phyloP scores from a whole-genome alignment of 2,113 vertebrate genomes.

The Pterocles orientalis region DNA sequence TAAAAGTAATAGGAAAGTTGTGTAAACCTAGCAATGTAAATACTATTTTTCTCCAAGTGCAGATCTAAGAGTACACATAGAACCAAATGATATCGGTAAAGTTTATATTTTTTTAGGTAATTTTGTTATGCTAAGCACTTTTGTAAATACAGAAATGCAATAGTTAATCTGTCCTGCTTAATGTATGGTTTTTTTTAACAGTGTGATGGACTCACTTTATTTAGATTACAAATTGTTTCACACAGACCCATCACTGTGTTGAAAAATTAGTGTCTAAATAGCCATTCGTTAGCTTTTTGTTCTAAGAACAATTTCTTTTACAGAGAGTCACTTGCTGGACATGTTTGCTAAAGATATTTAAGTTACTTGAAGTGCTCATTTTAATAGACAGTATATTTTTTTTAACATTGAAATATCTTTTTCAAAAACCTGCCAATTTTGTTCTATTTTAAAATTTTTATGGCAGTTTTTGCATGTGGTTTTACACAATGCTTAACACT shows the following conservation, averaged over 20 bases:
- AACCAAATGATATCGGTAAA: conserved; percentile 74
- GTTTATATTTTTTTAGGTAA: conserved; percentile 78
- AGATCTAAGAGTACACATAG: conserved; percentile 70
- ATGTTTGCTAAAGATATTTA: conserved; percentile 72
- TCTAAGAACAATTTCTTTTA: conserved; percentile 71
- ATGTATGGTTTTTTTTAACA: conserved; percentile 61
- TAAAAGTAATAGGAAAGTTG: conserved; percentile 52
- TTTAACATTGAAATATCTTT: conserved; percentile 63
- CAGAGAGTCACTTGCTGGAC: conserved; percentile 59
- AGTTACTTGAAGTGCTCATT: conserved; percentile 76
- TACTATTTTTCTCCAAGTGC: conserved; percentile 70
- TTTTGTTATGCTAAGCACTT: conserved; percentile 79
- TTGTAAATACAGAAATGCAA: conserved; percentile 73
- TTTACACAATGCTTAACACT: conserved; percentile 65
- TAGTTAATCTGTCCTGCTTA: conserved; percentile 59
- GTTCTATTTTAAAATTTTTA: conserved; percentile 59
- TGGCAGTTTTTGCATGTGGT: conserved; percentile 63
- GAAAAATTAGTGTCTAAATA: conserved; percentile 69
- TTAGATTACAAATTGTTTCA: conserved; percentile 66
- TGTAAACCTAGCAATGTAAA: conserved; percentile 67
- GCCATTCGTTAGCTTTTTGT: conserved; percentile 71
- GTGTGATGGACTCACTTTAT: conserved; percentile 46
- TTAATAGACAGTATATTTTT: conserved; percentile 66
- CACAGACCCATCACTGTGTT: conserved; percentile 64
- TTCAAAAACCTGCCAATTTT: conserved; percentile 62